Evolutionary conservation across 2,797 vertebrate species (phyloP).

Genomic region (Argentina silus): DNA sequence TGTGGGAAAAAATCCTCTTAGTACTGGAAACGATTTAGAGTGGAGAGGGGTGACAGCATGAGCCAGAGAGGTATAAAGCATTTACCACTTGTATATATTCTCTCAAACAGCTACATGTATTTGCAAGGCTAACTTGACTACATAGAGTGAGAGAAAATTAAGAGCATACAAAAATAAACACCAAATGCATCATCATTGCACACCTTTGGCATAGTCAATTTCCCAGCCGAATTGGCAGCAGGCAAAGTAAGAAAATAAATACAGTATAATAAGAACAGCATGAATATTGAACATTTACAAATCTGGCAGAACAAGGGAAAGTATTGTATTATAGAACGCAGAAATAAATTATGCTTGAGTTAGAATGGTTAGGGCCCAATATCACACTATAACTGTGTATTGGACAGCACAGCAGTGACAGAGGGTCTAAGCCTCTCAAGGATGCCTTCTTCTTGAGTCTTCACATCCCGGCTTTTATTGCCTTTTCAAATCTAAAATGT

Average conservation of each 20-base stretch:
- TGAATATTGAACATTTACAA: background rate
- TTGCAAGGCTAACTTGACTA: background rate
- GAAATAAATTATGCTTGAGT: background rate
- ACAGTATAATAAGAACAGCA: background rate
- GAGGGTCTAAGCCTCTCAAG: no score
- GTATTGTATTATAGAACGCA: background rate
- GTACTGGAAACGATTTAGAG: background rate
- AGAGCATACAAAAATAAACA: background rate
- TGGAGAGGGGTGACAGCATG: background rate
- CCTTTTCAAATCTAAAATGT: no score
- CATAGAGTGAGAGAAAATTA: background rate
- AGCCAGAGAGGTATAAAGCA: background rate
- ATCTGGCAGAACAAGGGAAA: background rate
- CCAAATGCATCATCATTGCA: background rate
- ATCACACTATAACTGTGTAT: no score
- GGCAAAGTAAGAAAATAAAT: background rate
- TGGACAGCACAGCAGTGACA: no score
- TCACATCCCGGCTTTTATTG: no score
- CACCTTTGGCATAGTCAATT: no score
- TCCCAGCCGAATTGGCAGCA: background rate
- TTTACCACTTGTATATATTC: no score
- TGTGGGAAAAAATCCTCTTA: background rate
- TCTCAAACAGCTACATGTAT: background rate
- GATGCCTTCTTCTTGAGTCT: no score
- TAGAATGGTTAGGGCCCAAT: no score